Evolutionary conservation across 2,888 invertebrate genomes (phyloP).

Genomic region (Euplexia lucipara): DNA sequence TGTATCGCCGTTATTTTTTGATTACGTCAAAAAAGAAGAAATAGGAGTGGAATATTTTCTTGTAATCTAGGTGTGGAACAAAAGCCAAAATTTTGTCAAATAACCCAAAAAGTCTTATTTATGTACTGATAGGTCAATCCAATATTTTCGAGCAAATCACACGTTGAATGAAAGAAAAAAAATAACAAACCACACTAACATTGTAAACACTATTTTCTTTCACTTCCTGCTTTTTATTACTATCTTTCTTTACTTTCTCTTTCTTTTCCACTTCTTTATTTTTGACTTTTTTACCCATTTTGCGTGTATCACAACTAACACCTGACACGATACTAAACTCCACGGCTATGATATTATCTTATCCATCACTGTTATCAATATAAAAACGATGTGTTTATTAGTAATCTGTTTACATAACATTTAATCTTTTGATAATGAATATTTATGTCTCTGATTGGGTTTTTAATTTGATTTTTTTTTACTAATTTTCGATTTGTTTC

Average conservation of each 20-base stretch:
- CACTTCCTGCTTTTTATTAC: too few relatives aligned
- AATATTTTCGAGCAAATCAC: too few relatives aligned
- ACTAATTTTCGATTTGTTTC: neutral
- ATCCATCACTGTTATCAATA: conserved; percentile 47
- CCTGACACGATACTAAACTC: conserved; percentile 38
- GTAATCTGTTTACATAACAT: conserved; percentile 60
- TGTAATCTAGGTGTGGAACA: too few relatives aligned
- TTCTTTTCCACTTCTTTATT: conserved; percentile 45
- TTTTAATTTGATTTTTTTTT: neutral
- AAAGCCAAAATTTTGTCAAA: too few relatives aligned
- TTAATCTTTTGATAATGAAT: conserved; percentile 40
- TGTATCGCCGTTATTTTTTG: too few relatives aligned
- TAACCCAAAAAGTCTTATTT: too few relatives aligned
- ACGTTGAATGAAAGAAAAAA: too few relatives aligned
- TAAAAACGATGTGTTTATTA: conserved; percentile 20
- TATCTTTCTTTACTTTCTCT: too few relatives aligned
- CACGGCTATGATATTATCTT: conserved; percentile 7
- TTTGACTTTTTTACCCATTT: conserved; percentile 58
- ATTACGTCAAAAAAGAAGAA: too few relatives aligned
- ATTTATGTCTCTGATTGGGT: conserved; percentile 42
- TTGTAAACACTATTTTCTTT: conserved; percentile 39
- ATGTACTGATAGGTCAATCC: too few relatives aligned
- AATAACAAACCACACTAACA: conserved; percentile 20
- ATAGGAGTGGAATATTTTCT: too few relatives aligned
- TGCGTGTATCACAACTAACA: conserved; percentile 1